phyloP scores from a whole-genome alignment of 2,113 vertebrate species.

The Sorex fumeus region DNA sequence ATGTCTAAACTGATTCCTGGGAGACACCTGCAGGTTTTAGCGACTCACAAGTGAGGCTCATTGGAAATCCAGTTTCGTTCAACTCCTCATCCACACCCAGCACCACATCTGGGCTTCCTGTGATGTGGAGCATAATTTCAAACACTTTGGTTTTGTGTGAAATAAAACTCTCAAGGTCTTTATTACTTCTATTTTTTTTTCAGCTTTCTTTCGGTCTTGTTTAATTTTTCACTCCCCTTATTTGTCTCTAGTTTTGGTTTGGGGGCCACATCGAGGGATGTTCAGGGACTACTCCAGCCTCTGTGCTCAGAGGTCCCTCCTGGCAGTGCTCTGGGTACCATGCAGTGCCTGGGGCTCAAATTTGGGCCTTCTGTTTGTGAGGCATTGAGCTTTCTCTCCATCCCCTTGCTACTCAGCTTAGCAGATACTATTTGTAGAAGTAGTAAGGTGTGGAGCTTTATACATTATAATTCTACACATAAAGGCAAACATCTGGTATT shows the following conservation, averaged over 20 bases:
- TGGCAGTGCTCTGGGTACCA: too few relatives aligned
- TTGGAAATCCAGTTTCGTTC: too few relatives aligned
- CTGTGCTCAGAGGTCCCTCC: too few relatives aligned
- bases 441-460: background rate
- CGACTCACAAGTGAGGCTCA: background rate
- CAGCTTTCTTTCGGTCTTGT: background rate
- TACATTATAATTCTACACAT: background rate
- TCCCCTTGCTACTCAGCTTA: background rate
- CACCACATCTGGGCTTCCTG: background rate
- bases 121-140: background rate
- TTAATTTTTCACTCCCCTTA: too few relatives aligned
- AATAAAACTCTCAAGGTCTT: background rate
- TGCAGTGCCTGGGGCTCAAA: too few relatives aligned
- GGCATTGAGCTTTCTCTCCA: too few relatives aligned
- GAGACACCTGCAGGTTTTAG: background rate
- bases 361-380: too few relatives aligned
- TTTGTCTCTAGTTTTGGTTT: background rate
- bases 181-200: background rate
- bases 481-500: background rate
- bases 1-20: background rate
- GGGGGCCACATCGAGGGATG: too few relatives aligned
- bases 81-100: background rate
- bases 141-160: background rate
- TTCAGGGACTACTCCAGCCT: too few relatives aligned
- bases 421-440: background rate